Base-by-base conservation (phyloP, 2,797 vertebrate genomes). In the Emys orbicularis region DNA sequence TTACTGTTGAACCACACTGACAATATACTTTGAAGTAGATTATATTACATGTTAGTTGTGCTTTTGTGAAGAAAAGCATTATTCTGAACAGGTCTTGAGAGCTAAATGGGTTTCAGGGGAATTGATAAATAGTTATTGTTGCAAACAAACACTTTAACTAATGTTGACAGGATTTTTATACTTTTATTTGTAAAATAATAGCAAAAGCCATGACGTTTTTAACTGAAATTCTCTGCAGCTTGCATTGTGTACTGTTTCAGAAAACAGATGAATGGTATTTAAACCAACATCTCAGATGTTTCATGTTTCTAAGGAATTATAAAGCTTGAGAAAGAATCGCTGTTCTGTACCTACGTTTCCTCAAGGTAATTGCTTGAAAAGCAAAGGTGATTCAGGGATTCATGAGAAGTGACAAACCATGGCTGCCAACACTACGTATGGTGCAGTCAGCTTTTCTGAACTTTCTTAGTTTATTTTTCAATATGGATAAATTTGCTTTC, bases 31-130 rank as follows among this genome's bases (percentile, higher is more conserved):
- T 98, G 97, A 98, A 98, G 96, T 92, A 98, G 97, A 98, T 98
- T 96, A 96, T 97, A 97, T 99, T 99, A 97, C 98, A 97, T 65
- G 41, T 97, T 98, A 95, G 94, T 97, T 96, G 95, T 96, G 94
- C 98, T 98, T 99, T 99, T 98, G 98, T 98, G 86, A 96, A 97
- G 97, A 97, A 97, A 96, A 96, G 88, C 94, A 91, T 98, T 99
- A 97, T 98, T 98, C 97, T 98, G 97, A 97, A 89, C 88, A 96
- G 91, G 95, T 88, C 87, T 94, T 97, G 88, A 98, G 98, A 97
- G 97, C 89, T 96, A 97, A 98, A 97, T 77, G 83, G 79, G 94
- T 97, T 99, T 99, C 98, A 99, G 98, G 98, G 94, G 96, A 97
- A 89, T 72, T 72, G 79, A 89, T 95, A 95, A 88, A 80, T 94